A percentile compares a stretch with the other conserved stretches of the same genome.
These are phyloP conservation scores for Xiphorhynchus elegans DNA, from an alignment of 2,113 vertebrate species.

Conservation along the genomic window DNA sequence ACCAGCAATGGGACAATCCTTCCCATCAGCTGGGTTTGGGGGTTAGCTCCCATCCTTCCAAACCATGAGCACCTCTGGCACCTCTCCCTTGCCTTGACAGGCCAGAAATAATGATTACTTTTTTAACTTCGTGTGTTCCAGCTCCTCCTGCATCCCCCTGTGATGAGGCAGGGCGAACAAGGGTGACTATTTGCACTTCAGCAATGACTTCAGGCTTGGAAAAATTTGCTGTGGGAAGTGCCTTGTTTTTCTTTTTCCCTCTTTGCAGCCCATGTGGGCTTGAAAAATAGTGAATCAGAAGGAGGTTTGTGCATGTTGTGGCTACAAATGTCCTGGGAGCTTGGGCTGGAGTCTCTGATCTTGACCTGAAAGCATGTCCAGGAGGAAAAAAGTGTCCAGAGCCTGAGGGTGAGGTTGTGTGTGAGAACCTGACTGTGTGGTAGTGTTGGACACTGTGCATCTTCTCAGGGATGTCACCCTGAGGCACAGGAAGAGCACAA, in stretches of 20 bases:
- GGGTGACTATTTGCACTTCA: constrained; percentile 7
- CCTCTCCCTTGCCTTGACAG: neutral
- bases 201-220: constrained; percentile 38
- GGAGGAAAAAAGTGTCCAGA: neutral
- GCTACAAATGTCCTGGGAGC: neutral
- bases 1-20: neutral
- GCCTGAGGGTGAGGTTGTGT: neutral
- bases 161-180: neutral
- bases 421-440: neutral
- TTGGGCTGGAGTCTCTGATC: neutral
- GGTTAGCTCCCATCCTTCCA: constrained; percentile 5
- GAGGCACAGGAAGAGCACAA: neutral
- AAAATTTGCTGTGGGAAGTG: neutral
- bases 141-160: neutral
- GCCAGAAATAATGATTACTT: neutral
- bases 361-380: neutral
- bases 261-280: neutral
- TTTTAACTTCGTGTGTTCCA: neutral
- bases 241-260: constrained; percentile 22
- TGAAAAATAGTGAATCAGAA: neutral
- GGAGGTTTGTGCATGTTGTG: neutral
- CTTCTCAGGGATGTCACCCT: neutral
- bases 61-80: neutral
- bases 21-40: constrained; percentile 2
- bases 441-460: neutral